phyloP scores from a whole-genome alignment of 2,888 invertebrate species.

The Sinohyriopsis cumingii region DNA sequence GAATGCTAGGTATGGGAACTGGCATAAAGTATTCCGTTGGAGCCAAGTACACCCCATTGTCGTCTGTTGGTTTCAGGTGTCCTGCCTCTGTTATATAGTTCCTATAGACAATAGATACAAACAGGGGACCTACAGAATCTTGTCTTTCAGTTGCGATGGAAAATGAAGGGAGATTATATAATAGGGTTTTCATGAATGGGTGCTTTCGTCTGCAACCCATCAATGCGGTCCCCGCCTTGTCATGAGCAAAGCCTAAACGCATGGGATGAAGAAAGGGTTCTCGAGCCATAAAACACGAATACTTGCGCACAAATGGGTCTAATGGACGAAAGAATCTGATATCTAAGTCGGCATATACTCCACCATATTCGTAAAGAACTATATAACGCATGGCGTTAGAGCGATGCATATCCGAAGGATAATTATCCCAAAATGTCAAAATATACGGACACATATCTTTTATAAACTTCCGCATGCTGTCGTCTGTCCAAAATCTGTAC shows the following conservation, averaged over 20 bases:
- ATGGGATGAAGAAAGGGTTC: constrained; percentile 17
- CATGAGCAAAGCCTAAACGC: constrained; percentile 1
- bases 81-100: too few species aligned
- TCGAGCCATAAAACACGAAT: constrained; percentile 14
- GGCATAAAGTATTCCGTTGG: too few species aligned
- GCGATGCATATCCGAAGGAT: constrained; percentile 2
- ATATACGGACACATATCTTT: constrained; percentile 12
- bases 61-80: too few species aligned
- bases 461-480: constrained; percentile 8
- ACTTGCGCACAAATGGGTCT: constrained; percentile 11
- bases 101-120: too few species aligned
- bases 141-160: too few species aligned
- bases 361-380: constrained; percentile 18
- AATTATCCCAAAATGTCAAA: constrained; percentile 8
- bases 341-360: constrained; percentile 20
- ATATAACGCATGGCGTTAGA: constrained; percentile 14
- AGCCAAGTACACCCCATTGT: too few species aligned
- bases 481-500: constrained; percentile 20
- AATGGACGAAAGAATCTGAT: constrained; percentile 20
- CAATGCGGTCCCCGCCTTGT: constrained; percentile 9
- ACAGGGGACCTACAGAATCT: too few species aligned
- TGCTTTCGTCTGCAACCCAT: constrained; percentile 17
- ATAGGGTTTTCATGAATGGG: constrained; percentile 14
- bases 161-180: constrained; percentile 5
- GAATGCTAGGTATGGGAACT: too few species aligned